Evolutionary conservation across 2,888 invertebrate genomes (phyloP).

Genomic region (Leucophenga maculata): DNA sequence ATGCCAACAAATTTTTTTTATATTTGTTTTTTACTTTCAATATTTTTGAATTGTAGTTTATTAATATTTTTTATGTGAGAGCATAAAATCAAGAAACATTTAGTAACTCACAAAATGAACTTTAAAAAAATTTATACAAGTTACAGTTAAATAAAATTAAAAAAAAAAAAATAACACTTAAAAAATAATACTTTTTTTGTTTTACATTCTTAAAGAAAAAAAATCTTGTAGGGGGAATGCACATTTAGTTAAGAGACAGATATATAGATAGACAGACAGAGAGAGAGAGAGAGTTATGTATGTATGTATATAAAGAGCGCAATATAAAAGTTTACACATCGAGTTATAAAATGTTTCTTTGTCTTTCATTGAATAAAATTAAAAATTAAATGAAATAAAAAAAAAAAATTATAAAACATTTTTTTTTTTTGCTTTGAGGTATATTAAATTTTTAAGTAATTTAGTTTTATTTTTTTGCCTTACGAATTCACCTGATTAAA

Average conservation of each 20-base stretch:
- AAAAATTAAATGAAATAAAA: neutral
- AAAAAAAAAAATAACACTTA: constrained; percentile 34
- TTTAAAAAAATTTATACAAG: constrained; percentile 52
- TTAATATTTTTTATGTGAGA: constrained; percentile 22
- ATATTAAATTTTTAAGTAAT: neutral
- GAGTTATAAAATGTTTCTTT: constrained; percentile 3
- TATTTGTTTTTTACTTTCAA: constrained; percentile 37
- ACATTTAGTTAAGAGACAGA: constrained; percentile 39
- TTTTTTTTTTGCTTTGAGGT: too few relatives aligned
- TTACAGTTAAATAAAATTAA: constrained; percentile 38
- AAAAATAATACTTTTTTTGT: constrained; percentile 37
- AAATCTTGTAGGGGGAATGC: constrained; percentile 25
- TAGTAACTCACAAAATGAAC: constrained; percentile 41
- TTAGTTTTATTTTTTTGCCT: constrained; percentile 7
- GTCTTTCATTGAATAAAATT: neutral
- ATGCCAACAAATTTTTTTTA: constrained; percentile 68
- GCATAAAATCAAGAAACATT: neutral
- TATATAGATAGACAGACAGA: constrained; percentile 39
- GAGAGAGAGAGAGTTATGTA: constrained; percentile 15
- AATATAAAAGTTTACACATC: constrained; percentile 25
- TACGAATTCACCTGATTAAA: constrained; percentile 17
- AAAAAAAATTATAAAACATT: neutral
- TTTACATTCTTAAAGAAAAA: constrained; percentile 29
- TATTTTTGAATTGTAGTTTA: constrained; percentile 29
- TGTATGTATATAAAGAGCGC: constrained; percentile 17